phyloP scores from a whole-genome alignment of 2,113 vertebrate species.

The Osmerus mordax region DNA sequence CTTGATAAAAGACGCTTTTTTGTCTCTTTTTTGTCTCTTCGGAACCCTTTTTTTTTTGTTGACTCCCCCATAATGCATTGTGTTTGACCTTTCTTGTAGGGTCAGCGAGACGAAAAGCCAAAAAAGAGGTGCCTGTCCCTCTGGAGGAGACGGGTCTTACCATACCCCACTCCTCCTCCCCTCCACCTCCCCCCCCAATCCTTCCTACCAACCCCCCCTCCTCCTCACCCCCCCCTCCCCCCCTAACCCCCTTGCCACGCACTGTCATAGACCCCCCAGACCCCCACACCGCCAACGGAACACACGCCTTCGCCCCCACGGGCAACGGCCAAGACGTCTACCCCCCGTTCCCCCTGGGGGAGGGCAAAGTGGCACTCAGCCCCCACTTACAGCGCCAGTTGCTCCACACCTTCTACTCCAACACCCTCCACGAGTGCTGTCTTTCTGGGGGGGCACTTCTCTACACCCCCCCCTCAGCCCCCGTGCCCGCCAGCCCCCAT shows the following conservation, averaged over 20 bases:
- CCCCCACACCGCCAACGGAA: slow-evolving; percentile 89
- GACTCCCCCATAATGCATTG: slow-evolving; percentile 99
- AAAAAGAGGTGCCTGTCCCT: slow-evolving; percentile 87
- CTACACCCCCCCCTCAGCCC: slow-evolving; percentile 88
- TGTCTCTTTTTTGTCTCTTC: slow-evolving; percentile 57
- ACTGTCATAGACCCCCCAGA: slow-evolving; percentile 66
- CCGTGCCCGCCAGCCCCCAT: slow-evolving; percentile 77
- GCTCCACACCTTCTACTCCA: slow-evolving; percentile 98
- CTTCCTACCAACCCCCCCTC: slow-evolving; percentile 60
- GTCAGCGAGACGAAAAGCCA: slow-evolving; percentile 92
- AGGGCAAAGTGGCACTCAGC: slow-evolving; percentile 97
- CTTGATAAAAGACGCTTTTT: slow-evolving; percentile 51
- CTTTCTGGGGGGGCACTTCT: slow-evolving; percentile 82
- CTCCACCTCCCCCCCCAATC: slow-evolving; percentile 71
- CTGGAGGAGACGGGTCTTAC: slow-evolving; percentile 62
- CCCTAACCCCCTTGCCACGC: slow-evolving; percentile 71
- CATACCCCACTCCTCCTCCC: slow-evolving; percentile 58
- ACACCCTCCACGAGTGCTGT: slow-evolving; percentile 89
- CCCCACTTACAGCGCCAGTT: slow-evolving; percentile 96
- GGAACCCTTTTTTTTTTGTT: slow-evolving; percentile 77
- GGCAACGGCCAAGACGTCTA: slow-evolving; percentile 97
- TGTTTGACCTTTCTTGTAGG: slow-evolving; percentile 99
- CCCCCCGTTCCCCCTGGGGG: slow-evolving; percentile 77
- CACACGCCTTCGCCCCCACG: slow-evolving; percentile 92
- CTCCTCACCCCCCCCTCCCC: slow-evolving; percentile 61